These are phyloP conservation scores for Thamnophis elegans DNA, from an alignment of 2,797 vertebrate genomes.

Conservation along the genomic window DNA sequence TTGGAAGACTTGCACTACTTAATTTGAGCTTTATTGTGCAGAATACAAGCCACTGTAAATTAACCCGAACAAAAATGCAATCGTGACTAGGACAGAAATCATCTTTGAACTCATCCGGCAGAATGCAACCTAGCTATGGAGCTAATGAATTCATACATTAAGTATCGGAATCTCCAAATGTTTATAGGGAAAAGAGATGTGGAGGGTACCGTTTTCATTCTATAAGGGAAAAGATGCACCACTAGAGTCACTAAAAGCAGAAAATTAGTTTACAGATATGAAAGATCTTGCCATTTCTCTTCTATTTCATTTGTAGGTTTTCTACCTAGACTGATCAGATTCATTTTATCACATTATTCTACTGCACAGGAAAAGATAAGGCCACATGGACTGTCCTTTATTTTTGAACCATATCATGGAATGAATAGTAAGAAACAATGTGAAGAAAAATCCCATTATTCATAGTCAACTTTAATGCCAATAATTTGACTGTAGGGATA, in stretches of 20 bases:
- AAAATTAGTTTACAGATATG: neutral
- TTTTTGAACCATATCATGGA: slow-evolving; percentile 11
- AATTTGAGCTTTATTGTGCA: slow-evolving; percentile 46
- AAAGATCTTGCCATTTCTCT: neutral
- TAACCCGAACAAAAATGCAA: slow-evolving; percentile 43
- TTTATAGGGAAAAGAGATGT: neutral
- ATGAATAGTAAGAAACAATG: slow-evolving; percentile 33
- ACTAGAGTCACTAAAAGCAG: neutral
- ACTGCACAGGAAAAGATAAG: slow-evolving; percentile 5
- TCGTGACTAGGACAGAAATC: neutral
- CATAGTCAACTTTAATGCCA: slow-evolving; percentile 23
- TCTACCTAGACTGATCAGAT: neutral
- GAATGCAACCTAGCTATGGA: neutral
- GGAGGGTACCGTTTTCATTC: neutral
- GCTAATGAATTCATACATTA: slow-evolving; percentile 1
- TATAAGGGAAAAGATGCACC: neutral
- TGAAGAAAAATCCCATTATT: slow-evolving; percentile 16
- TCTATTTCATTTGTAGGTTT: neutral
- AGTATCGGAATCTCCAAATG: neutral
- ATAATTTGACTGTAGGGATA: slow-evolving; percentile 38
- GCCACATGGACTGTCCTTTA: slow-evolving; percentile 22
- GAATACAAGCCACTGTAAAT: slow-evolving; percentile 57
- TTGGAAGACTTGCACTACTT: slow-evolving; percentile 59
- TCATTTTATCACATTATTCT: neutral
- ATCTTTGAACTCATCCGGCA: slow-evolving; percentile 22